A percentile compares a stretch with the other conserved stretches of the same genome.
Evolutionary conservation across 1,140 invertebrate species (phyloP).

Genomic region (Venustaconcha ellipsiformis): DNA sequence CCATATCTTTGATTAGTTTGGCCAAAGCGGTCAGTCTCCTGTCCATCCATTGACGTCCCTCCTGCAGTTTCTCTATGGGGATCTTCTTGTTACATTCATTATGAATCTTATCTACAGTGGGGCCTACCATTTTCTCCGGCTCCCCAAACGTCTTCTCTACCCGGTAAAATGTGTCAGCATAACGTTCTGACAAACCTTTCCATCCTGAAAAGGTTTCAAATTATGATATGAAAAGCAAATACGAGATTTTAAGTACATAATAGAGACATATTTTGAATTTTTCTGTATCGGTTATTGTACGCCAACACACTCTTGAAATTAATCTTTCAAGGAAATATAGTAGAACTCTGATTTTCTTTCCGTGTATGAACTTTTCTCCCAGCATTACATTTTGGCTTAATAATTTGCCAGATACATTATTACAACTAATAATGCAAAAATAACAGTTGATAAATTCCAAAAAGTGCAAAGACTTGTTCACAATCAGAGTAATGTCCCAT

Average conservation of each 20-base stretch:
- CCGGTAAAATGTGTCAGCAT: constrained; percentile 67
- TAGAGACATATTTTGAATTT: background rate
- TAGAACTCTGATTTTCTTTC: too few relatives aligned
- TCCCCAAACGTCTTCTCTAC: constrained; percentile 38
- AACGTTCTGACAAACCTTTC: constrained; percentile 80
- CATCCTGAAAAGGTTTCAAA: constrained; percentile 71
- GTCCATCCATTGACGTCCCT: constrained; percentile 86
- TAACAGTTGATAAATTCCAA: background rate
- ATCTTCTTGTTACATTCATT: constrained; percentile 58
- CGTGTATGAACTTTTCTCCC: too few relatives aligned
- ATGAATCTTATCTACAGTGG: constrained; percentile 44
- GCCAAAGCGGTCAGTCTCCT: constrained; percentile 84
- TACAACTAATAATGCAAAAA: background rate
- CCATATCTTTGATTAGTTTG: constrained; percentile 80
- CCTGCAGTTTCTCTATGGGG: constrained; percentile 80
- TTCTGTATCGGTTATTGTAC: background rate
- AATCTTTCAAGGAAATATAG: too few relatives aligned
- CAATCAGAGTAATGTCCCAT: background rate
- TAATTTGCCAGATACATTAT: background rate
- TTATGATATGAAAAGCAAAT: constrained; percentile 4
- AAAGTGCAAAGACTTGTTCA: background rate
- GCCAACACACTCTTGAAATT: background rate
- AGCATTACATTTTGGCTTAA: too few relatives aligned
- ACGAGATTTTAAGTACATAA: background rate
- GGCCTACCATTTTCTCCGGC: constrained; percentile 42